Evolutionary conservation across 2,888 invertebrate species (phyloP), one percentile per base, ranked within the genome.

Genomic region (Prostheceraeus crozeri): DNA sequence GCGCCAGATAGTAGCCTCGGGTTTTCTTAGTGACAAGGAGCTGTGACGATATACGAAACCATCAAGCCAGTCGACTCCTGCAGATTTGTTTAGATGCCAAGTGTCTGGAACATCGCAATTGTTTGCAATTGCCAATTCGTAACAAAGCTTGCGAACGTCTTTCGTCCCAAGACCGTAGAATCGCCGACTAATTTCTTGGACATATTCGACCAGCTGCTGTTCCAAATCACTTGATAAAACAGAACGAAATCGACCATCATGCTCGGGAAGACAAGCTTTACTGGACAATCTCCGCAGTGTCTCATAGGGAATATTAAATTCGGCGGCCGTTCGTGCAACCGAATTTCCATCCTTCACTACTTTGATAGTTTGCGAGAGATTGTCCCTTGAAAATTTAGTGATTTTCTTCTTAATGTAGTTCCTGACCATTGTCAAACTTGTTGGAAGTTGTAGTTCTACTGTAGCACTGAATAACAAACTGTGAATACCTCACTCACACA

Each of bases 1-100:
- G 45, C 11, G 45, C 62, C 16, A 66, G 57, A 30, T 62, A 28
- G 65, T 66, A 8, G 65, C 61, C 45, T 66, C 65, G 35, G 65
- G 63, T 11, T 14, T 52, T 36, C 65, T 21, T 19, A 60, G 14
- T 46, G 65, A 28, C 4, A 62, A 30, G 10, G 16, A 23, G 40
- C 31, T 56, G 27, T 62, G n/a, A 33, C 61, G 10, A 19, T n/a
- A 11, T 35, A 35, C 57, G 54, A 57, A 57, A 23, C 21, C 25
- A 21, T 14, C 11, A 16, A 14, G 57, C 54, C 23, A 55, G 25
- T 55, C 55, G 11, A 19, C 11, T 19, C 54, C 54, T 35, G 54
- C 54, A 23, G 30, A 27, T 36, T 30, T 30, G 35, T 54, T n/a
- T 35, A 11, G 28, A 36, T 36, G n/a, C 54, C 54, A 54, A n/a